Evolutionary conservation across 2,797 vertebrate genomes (phyloP), one percentile per base, ranked within the genome.

Genomic region (Gymnoscopelus braueri): DNA sequence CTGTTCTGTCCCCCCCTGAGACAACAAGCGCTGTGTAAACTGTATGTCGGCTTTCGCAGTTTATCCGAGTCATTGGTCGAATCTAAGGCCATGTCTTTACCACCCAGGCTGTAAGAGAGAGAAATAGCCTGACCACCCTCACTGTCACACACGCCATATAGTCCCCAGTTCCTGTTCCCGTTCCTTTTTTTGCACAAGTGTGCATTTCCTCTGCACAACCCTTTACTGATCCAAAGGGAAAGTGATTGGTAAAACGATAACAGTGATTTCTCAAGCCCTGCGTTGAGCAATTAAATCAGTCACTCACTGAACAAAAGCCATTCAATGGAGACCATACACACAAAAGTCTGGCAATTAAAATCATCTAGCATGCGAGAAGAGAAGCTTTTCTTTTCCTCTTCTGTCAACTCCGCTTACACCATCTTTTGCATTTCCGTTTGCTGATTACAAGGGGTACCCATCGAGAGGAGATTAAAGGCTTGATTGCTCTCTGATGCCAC

Each of bases 381-480:
- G 19, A 6, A 71, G 51, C 3, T 73, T 50, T 60, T 64, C 14
- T 39, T 63, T 71, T 69, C 65, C 59, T 62, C 32, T 19, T 48
- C 8, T 29, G 44, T 71, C 13, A 53, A 4, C 10, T 56, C 13
- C 58, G 53, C 24, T 0, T 44, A 53, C 23, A 7, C 52, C 57
- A 4, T 32, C 11, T 7, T 49, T 7, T 8, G 9, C 62, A 62
- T 77, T 75, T 76, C 73, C 19, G 0, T 69, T 23, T 64, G 56
- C 50, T 83, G 70, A 84, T 78, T 75, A 54, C 39, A 61, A 48
- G 14, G 5, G 11, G 14, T 44, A 26, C 52, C 53, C 23, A 11
- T 44, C 26, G 39, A 65, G 11, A 29, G 32, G 50, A 51, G 50
- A 51, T 44, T 19, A 54, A 64, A 55, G n/a, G 39, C 55, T 60